Base-by-base conservation (phyloP, 2,113 vertebrate genomes). In the Hippocampus zosterae region DNA sequence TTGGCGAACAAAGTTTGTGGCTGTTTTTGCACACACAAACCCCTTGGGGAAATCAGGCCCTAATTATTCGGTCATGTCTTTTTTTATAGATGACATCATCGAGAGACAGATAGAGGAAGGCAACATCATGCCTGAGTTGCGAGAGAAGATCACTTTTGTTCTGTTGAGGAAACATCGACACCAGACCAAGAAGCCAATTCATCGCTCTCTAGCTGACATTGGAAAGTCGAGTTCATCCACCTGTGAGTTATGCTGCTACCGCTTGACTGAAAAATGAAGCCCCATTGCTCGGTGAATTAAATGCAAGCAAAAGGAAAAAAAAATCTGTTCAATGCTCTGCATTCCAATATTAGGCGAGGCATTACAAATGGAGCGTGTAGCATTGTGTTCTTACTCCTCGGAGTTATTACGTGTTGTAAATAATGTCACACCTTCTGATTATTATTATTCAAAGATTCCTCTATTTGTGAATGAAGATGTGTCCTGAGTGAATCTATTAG, bases 101-200 rank as follows among this genome's bases (percentile, higher is more conserved):
- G 94, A 96, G 81, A 92, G 92, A 72, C 97, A 98, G 77, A 91
- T 98, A 0, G 94, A 95, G 72, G 95, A 96, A 0, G 96, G 96
- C 18, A 88, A 94, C 79, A 86, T 98, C 15, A 89, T 92, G 48
- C 93, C 94, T 0, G 96, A 98, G 33, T 92, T 97, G 61, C 87
- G 94, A 70, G 96, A 99, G 2, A 93, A 95, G 87, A 94, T 99
- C 79, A 96, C 92, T 81, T 98, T 91, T 0, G 93, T 98, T 12
- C 92, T 99, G 25, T 90, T 99, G 84, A 92, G 97, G 76, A 97
- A 95, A 76, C 97, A 99, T 77, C 94, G 95, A 4, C 97, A 98
- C 88, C 96, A 98, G 79, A 99, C 96, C 90, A 99, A 98, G 92
- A 99, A 98, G 69, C 95, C 97, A 0, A 97, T 98, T 79, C 96